These are phyloP conservation scores for Poliocrania exsul DNA, from an alignment of 2,797 vertebrate species.

Conservation along the genomic window DNA sequence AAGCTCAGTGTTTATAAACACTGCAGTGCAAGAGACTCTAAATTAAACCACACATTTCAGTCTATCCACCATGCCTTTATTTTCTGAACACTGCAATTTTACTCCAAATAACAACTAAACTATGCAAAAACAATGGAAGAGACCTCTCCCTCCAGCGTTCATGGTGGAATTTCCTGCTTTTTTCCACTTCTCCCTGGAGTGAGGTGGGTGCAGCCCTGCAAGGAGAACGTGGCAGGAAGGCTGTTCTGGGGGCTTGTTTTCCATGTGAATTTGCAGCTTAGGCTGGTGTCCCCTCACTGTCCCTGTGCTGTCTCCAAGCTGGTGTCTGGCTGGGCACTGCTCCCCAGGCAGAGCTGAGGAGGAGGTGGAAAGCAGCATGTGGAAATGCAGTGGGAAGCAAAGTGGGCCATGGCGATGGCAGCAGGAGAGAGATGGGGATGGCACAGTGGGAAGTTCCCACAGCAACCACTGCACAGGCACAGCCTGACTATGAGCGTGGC, in stretches of 20 bases:
- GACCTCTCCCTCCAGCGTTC: not conserved
- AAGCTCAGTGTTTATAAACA: not conserved
- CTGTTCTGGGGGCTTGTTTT: not conserved
- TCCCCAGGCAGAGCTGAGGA: not conserved
- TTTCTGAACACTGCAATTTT: not conserved
- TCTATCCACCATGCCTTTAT: not conserved
- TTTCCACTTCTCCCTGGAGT: not conserved
- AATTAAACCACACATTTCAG: not conserved
- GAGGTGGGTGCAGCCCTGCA: not conserved
- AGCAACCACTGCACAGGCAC: not conserved
- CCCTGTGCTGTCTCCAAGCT: not conserved
- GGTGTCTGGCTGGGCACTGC: not conserved
- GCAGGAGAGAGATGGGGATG: not conserved
- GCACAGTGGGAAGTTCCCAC: not conserved
- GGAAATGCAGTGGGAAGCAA: not conserved
- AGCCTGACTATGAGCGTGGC: not conserved
- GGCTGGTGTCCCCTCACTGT: not conserved
- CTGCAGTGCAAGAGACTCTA: not conserved
- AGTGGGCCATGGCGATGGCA: not conserved
- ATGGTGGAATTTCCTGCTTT: not conserved
- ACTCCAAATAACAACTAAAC: not conserved
- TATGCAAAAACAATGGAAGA: not conserved
- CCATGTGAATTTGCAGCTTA: fast-evolving
- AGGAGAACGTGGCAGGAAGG: not conserved
- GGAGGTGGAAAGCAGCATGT: not conserved